Base-by-base conservation (phyloP, 2,797 vertebrate genomes). In the Labeo calbasu region DNA sequence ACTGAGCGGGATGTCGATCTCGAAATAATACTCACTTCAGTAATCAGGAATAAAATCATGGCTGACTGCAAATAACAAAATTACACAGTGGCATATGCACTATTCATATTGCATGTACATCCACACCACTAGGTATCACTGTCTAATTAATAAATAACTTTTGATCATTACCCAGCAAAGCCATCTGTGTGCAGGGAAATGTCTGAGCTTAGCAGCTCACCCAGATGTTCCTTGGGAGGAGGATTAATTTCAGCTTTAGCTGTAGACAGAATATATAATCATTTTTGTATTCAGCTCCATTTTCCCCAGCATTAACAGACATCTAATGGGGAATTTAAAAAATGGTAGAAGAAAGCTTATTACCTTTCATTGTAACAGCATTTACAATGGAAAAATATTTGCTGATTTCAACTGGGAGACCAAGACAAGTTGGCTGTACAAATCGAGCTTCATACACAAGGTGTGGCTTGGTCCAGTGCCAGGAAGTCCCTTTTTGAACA, bases 401-500 rank as follows among this genome's bases (percentile, higher is more conserved):
- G 91, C 93, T 94, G 13, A 96, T 94, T 91, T 96, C 95, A 48
- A 94, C 73, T 12, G 95, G 95, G 11, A 96, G 81, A 77, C 95
- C 96, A 63, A 96, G 85, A 19, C 89, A 92, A 48, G 94, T 94
- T 11, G 95, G 92, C 83, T 94, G 91, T 82, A 95, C 90, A 79
- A 92, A 94, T 61, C 95, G 93, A n/a, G 86, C 90, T 88, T 96
- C 95, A 61, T 91, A 70, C 21, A 88, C 82, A 75, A 96, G 81
- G 50, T 90, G 90, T 0, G 95, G 53, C 53, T 94, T 93, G 2
- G 92, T 92, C 89, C 89, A 85, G 53, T 94, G 93, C 92, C 90
- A 94, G 5, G 92, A 92, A 55, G 83, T 14, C 36, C 95, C 94
- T 40, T 65, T 92, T 79, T 92, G 89, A 73, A 96, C 65, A 51